Evolutionary conservation across 2,797 vertebrate genomes (phyloP).

Genomic region (Semaprochilodus insignis): DNA sequence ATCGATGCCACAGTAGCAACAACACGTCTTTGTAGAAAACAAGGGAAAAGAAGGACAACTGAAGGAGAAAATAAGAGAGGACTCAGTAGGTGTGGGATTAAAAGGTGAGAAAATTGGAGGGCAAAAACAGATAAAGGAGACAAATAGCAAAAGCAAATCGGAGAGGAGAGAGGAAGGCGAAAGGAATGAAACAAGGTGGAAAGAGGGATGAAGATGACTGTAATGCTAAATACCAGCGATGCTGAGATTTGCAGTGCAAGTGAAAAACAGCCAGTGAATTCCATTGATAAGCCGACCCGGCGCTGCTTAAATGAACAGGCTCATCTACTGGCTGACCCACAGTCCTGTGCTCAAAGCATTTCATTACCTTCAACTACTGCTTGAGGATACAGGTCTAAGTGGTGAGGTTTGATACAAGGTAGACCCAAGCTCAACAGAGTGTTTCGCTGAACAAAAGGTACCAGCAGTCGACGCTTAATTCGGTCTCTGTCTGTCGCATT

Average conservation of each 20-base stretch:
- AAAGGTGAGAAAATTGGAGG: slow-evolving; percentile 29
- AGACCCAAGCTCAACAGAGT: slow-evolving; percentile 25
- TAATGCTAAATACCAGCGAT: slow-evolving; percentile 25
- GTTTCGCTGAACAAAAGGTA: slow-evolving; percentile 2
- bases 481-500: background rate
- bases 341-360: slow-evolving; percentile 45
- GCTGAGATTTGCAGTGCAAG: slow-evolving; percentile 25
- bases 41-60: slow-evolving; percentile 24
- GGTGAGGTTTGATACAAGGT: slow-evolving; percentile 35
- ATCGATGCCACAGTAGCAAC: slow-evolving; percentile 48
- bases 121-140: slow-evolving; percentile 21
- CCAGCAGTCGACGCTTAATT: background rate
- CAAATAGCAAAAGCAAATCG: slow-evolving; percentile 30
- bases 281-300: slow-evolving; percentile 35
- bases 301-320: slow-evolving; percentile 49
- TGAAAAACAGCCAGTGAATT: slow-evolving; percentile 31
- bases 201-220: slow-evolving; percentile 27
- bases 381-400: slow-evolving; percentile 27
- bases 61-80: slow-evolving; percentile 11
- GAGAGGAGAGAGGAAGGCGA: slow-evolving; percentile 26
- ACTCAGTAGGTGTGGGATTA: slow-evolving; percentile 28
- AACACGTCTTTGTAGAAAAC: slow-evolving; percentile 24
- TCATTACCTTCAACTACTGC: slow-evolving; percentile 41
- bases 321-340: slow-evolving; percentile 33
- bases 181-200: slow-evolving; percentile 21